A percentile compares a stretch with the other conserved stretches of the same genome.
phyloP scores from a whole-genome alignment of 2,113 vertebrate genomes.

The Paracanthobrama guichenoti region DNA sequence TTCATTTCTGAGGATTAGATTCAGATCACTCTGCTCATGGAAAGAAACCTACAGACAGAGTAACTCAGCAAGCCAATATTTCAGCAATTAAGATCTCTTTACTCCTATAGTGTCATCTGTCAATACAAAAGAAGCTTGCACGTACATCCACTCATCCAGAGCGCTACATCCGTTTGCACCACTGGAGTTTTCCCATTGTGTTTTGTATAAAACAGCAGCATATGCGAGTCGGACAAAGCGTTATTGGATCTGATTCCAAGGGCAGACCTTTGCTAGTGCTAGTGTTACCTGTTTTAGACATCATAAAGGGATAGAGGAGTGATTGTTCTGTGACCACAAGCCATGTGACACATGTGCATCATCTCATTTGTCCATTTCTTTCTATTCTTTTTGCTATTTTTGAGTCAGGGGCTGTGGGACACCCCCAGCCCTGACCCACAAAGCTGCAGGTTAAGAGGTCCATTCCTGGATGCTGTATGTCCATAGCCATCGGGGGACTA shows the following conservation, averaged over 20 bases:
- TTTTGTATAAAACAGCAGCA: constrained; percentile 20
- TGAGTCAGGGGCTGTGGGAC: constrained; percentile 15
- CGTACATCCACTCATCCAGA: neutral
- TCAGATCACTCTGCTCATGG: neutral
- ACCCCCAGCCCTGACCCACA: neutral
- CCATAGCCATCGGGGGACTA: neutral
- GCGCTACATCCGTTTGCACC: neutral
- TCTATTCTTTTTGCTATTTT: constrained; percentile 5
- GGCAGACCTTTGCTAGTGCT: constrained; percentile 26
- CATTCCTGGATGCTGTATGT: constrained; percentile 9
- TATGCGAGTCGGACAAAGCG: constrained; percentile 19
- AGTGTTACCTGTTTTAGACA: constrained; percentile 48
- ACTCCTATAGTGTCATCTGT: neutral
- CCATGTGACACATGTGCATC: constrained; percentile 25
- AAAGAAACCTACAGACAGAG: constrained; percentile 4
- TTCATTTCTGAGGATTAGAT: constrained; percentile 4
- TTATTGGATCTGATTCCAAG: constrained; percentile 18
- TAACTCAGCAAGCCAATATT: neutral
- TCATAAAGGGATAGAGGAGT: constrained; percentile 48
- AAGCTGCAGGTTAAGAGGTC: constrained; percentile 14
- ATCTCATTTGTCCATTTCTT: constrained; percentile 5
- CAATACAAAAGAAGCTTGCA: neutral
- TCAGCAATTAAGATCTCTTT: constrained; percentile 28
- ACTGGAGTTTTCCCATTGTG: constrained; percentile 19
- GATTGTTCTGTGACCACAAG: constrained; percentile 35